Base-by-base conservation (phyloP, 2,888 invertebrate species). In the Vesta saturnalis region DNA sequence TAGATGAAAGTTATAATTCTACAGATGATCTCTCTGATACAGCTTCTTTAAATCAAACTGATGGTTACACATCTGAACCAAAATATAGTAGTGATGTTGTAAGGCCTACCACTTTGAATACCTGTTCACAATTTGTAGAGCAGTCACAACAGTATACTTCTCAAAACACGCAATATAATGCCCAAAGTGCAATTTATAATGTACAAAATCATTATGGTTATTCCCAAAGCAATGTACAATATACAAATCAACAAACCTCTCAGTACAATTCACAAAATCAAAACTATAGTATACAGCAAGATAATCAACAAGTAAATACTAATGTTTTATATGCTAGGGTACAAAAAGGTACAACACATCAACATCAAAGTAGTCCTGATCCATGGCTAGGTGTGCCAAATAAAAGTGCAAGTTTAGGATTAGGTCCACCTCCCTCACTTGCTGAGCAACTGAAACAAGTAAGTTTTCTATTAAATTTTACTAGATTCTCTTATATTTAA, bases 401-500 rank as follows among this genome's bases (percentile, higher is more conserved):
- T 61, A 80, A 79, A 63, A 74, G 77, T 18, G 76, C 75, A 19
- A 80, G 77, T 68, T 84, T 85, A 65, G 84, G 86, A 14, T 85
- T 86, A 72, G 91, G 91, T 78, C 93, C 93, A 67, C 92, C 93
- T 59, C 88, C 93, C 73, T 93, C 92, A 65, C 87, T 94, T 75
- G 94, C 94, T 16, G 94, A 94, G 84, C 94, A 95, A 83, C 87
- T 95, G 77, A 94, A 94, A 86, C 93, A 93, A 83, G 94, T 83
- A 78, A 21, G 43, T 52, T 12, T 59, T 30, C 5, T 30, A 30
- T n/a, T n/a, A n/a, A n/a, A n/a, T n/a, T n/a, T n/a, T n/a, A n/a
- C n/a, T n/a, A n/a, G n/a, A n/a, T n/a, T n/a, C n/a, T n/a, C n/a
- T n/a, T n/a, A n/a, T n/a, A n/a, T n/a, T n/a, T n/a, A n/a, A n/a